Conservation (phyloP, 2,888 invertebrate genomes). For the Andrena bucephala region DNA sequence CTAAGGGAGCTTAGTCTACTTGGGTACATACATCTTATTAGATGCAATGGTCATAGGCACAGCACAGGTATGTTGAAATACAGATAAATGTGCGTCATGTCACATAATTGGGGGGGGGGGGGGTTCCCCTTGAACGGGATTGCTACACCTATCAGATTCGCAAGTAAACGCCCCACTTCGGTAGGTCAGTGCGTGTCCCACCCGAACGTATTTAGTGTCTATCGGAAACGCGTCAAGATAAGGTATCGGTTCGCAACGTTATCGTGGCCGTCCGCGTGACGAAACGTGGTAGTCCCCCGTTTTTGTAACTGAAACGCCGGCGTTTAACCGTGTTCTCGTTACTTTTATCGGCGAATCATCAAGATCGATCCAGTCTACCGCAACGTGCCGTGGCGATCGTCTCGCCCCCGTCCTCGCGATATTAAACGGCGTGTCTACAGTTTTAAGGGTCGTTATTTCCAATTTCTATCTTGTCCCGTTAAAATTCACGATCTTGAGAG, state of each 20-base stretch:
- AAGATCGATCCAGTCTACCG: slow-evolving; percentile 66
- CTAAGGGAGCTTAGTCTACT: too few species aligned
- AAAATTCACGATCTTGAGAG: neutral
- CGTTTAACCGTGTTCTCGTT: slow-evolving; percentile 57
- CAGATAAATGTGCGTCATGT: too few species aligned
- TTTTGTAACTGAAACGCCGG: slow-evolving; percentile 59
- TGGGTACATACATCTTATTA: too few species aligned
- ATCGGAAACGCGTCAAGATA: slow-evolving; percentile 55
- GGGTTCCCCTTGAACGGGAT: neutral
- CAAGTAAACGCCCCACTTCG: slow-evolving; percentile 31
- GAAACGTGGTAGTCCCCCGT: slow-evolving; percentile 49
- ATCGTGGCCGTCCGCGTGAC: slow-evolving; percentile 51
- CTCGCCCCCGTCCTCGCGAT: slow-evolving; percentile 31
- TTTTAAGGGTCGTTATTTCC: neutral
- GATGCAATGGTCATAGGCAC: too few species aligned
- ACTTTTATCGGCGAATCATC: slow-evolving; percentile 68
- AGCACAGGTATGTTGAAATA: too few species aligned
- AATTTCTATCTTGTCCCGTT: neutral
- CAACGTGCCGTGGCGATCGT: slow-evolving; percentile 57
- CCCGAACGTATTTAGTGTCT: slow-evolving; percentile 51
- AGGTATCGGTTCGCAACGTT: slow-evolving; percentile 59
- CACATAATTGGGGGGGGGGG: too few species aligned
- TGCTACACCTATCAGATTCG: neutral
- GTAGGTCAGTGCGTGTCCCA: slow-evolving; percentile 65
- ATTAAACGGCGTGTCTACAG: slow-evolving; percentile 1